Evolutionary conservation across 2,888 invertebrate genomes (phyloP), one percentile per base, ranked within the genome.

Genomic region (Cerceris ruficornis): DNA sequence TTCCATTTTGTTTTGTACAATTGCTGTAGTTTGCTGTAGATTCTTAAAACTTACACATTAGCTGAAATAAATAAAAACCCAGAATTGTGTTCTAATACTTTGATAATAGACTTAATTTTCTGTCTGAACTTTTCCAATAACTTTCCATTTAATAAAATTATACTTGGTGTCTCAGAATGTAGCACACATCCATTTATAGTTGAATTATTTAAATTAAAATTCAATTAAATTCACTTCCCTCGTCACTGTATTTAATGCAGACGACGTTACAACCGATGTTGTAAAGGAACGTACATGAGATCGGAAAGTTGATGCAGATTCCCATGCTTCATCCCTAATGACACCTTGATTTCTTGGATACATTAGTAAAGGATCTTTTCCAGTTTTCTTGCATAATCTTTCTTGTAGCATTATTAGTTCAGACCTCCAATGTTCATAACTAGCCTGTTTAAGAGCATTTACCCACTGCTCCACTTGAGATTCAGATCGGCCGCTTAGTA

Each of bases 401-500:
- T 95, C 95, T 90, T 96, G 95, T 15, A 96, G 93, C 64, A 94
- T 93, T 64, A 95, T 94, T 59, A 95, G 93, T 82, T 94, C 94
- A 62, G 94, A 94, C 75, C 96, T 92, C 93, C 95, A 94, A 88
- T 95, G 95, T 90, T 95, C 96, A 89, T 96, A 96, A n/a, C 96
- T 95, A 77, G 96, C 94, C 86, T 94, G 93, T 85, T 95, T 94
- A 66, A 96, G 90, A 58, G 94, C 94, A 73, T 94, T 93, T 7
- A 96, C 95, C 96, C 96, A 96, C 76, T 95, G 94, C 68, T 95
- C 94, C 2, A 96, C 95, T 92, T 95, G 95, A 58, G 94, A 93
- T 89, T 96, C 96, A 62, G 96, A 95, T 60, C 95, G 93, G 46
- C 95, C 95, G 55, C 95, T 95, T 87, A 96, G 95, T 69, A 96